Evolutionary conservation across 2,888 invertebrate genomes (phyloP).

Genomic region (Lordiphosa fenestrarum): DNA sequence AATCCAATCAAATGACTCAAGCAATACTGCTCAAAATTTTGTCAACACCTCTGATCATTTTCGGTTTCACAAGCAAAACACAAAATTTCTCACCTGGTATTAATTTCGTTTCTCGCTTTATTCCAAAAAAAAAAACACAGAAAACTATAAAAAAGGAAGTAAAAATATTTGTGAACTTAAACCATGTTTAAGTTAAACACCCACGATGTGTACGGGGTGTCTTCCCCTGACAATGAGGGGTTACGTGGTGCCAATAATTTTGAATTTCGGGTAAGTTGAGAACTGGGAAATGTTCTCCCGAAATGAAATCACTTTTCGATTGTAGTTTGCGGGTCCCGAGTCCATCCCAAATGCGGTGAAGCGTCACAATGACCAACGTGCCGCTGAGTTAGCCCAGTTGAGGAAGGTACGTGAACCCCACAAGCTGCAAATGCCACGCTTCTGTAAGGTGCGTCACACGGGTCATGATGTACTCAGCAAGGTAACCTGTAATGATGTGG

Average conservation of each 20-base stretch:
- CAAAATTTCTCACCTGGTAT: slow-evolving; percentile 6
- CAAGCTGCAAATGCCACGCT: slow-evolving; percentile 23
- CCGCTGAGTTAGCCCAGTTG: slow-evolving; percentile 45
- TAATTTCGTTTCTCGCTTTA: slow-evolving; percentile 1
- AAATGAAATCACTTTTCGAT: background rate
- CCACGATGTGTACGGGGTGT: background rate
- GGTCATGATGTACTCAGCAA: slow-evolving; percentile 34
- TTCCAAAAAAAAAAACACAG: background rate
- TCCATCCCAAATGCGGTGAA: slow-evolving; percentile 56
- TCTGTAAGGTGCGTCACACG: slow-evolving; percentile 52
- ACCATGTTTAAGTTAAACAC: slow-evolving; percentile 6
- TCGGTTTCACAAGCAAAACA: background rate
- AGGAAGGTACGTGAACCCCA: slow-evolving; percentile 21
- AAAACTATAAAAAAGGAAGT: background rate
- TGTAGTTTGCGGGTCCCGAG: slow-evolving; percentile 53
- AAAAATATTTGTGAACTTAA: background rate
- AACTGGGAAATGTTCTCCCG: no score
- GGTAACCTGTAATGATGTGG: slow-evolving; percentile 50
- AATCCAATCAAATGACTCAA: background rate
- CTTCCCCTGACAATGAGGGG: background rate
- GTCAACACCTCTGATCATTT: background rate
- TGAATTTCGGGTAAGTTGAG: slow-evolving; percentile 30
- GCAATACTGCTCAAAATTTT: slow-evolving; percentile 3
- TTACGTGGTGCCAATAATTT: slow-evolving; percentile 15
- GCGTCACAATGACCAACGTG: slow-evolving; percentile 50